Evolutionary conservation across 2,888 invertebrate genomes (phyloP).

Genomic region (Schrankia costaestrigalis): DNA sequence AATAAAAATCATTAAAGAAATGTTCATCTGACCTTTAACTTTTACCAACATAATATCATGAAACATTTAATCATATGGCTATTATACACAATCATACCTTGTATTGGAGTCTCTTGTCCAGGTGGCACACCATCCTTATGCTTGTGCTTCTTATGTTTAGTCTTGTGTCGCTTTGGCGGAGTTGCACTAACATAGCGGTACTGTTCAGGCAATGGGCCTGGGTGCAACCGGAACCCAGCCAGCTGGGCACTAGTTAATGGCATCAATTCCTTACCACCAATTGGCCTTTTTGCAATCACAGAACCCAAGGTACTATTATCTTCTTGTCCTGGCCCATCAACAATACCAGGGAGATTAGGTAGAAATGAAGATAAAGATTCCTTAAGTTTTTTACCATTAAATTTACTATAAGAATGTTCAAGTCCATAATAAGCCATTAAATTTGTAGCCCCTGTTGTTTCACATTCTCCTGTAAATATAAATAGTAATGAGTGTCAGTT

Average conservation of each 20-base stretch:
- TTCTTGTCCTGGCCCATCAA: slow-evolving; percentile 94
- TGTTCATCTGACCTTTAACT: too few species aligned
- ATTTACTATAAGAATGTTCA: slow-evolving; percentile 98
- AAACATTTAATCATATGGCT: too few species aligned
- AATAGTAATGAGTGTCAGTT: too few species aligned
- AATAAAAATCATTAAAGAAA: too few species aligned
- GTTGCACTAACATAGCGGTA: slow-evolving; percentile 95
- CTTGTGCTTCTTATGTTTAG: slow-evolving; percentile 97
- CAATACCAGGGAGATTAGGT: slow-evolving; percentile 96
- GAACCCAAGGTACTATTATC: slow-evolving; percentile 94
- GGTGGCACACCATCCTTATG: slow-evolving; percentile 92
- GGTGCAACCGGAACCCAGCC: slow-evolving; percentile 96
- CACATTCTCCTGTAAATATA: slow-evolving; percentile 87
- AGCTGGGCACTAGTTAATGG: slow-evolving; percentile 93
- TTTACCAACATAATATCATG: too few species aligned
- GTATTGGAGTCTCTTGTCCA: slow-evolving; percentile 87
- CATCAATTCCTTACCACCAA: slow-evolving; percentile 91
- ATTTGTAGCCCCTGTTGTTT: slow-evolving; percentile 97
- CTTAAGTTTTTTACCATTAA: slow-evolving; percentile 97
- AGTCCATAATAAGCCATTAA: slow-evolving; percentile 97
- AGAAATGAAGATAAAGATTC: slow-evolving; percentile 97
- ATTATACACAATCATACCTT: slow-evolving; percentile 67
- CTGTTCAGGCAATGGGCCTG: slow-evolving; percentile 97
- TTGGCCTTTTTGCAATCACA: slow-evolving; percentile 97
- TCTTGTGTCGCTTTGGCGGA: slow-evolving; percentile 96